Percentiles rank a stretch among this genome's conserved stretches.
Evolutionary conservation across 1,140 invertebrate species (phyloP).

Genomic region (Phocides pigmalion): DNA sequence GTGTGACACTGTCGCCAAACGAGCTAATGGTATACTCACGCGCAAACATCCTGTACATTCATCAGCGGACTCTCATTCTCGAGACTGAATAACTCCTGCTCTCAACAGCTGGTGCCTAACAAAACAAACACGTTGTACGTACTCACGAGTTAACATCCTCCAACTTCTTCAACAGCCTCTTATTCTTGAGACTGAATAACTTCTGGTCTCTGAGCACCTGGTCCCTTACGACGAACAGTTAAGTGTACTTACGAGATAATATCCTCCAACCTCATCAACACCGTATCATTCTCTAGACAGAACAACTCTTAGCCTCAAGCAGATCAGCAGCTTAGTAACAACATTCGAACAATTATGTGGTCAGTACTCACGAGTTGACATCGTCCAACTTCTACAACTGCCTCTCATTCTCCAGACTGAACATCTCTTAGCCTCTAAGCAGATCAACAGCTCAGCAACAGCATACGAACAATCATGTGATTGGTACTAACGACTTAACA

Average conservation of each 20-base stretch:
- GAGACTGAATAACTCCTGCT: conserved; percentile 94
- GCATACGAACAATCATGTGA: too few species aligned
- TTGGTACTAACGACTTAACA: too few species aligned
- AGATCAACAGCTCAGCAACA: too few species aligned
- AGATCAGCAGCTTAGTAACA: background rate
- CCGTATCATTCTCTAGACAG: background rate
- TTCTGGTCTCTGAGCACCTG: conserved; percentile 94
- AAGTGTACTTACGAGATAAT: conserved; percentile 1
- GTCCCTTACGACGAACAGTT: conserved; percentile 92
- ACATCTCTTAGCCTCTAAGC: too few species aligned
- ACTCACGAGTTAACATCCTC: conserved; percentile 94
- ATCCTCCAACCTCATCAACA: background rate
- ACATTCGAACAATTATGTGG: too few species aligned
- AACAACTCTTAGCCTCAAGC: background rate
- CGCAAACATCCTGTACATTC: conserved; percentile 94
- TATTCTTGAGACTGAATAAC: conserved; percentile 94
- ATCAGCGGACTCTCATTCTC: conserved; percentile 95
- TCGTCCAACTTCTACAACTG: conserved; percentile 95
- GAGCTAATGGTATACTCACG: too few species aligned
- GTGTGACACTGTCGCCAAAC: too few species aligned
- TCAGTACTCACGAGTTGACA: conserved; percentile 89
- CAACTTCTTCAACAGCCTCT: conserved; percentile 92
- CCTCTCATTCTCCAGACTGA: conserved; percentile 95
- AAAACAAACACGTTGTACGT: too few species aligned
- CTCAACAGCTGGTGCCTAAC: conserved; percentile 91